These are phyloP conservation scores for Florisuga fusca DNA, from an alignment of 2,797 vertebrate genomes.

Conservation along the genomic window DNA sequence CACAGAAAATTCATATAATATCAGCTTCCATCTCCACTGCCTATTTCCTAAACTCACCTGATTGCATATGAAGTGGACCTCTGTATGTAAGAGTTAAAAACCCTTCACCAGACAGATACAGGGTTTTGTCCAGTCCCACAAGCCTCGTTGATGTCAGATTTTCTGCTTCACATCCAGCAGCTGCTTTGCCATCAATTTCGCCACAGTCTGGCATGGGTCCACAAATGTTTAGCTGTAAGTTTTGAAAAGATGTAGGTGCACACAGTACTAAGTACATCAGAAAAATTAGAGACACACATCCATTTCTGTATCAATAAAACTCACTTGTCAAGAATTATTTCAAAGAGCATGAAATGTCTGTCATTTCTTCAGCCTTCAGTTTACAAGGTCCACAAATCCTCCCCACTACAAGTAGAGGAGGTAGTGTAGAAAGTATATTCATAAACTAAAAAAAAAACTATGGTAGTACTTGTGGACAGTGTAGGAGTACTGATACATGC, in stretches of 20 bases:
- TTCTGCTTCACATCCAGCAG: conserved; percentile 85
- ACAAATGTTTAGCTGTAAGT: conserved; percentile 91
- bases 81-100: conserved; percentile 87
- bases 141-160: conserved; percentile 58
- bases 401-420: not conserved
- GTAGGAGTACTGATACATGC: not conserved
- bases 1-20: not conserved
- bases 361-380: not conserved
- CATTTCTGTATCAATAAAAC: not conserved
- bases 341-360: not conserved
- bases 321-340: not conserved
- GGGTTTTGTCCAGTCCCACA: conserved; percentile 83
- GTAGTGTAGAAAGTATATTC: not conserved
- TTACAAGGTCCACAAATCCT: not conserved
- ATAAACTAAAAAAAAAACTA: not conserved
- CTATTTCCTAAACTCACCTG: conserved; percentile 74
- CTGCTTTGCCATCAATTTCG: not conserved
- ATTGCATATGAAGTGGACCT: conserved; percentile 70
- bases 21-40: not conserved
- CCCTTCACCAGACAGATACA: conserved; percentile 88
- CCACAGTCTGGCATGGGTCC: conserved; percentile 78
- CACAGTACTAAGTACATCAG: not conserved
- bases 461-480: not conserved
- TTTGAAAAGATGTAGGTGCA: not conserved
- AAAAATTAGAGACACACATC: not conserved